These are phyloP conservation scores for Eretmocerus hayati DNA, from an alignment of 2,888 invertebrate genomes.

Conservation along the genomic window DNA sequence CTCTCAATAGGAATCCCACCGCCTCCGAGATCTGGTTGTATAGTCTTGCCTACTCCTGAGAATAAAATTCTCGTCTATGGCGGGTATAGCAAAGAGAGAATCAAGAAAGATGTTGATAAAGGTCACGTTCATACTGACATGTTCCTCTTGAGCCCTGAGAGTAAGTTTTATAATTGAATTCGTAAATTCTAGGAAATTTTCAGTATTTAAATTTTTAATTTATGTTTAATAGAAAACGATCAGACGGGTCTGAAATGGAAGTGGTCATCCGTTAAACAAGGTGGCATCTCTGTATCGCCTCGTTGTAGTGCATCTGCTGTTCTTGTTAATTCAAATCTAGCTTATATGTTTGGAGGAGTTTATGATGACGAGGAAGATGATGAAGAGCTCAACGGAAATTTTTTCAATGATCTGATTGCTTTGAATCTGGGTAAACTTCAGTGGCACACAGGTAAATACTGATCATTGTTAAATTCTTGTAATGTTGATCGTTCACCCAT, in stretches of 20 bases:
- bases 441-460: conserved; percentile 64
- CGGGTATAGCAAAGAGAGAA: conserved; percentile 67
- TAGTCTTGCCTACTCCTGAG: conserved; percentile 60
- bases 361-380: conserved; percentile 66
- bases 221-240: conserved; percentile 51
- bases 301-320: conserved; percentile 65
- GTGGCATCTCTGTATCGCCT: conserved; percentile 58
- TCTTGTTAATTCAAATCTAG: conserved; percentile 57
- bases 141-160: conserved; percentile 58
- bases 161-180: conserved; percentile 45
- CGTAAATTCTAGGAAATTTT: background rate
- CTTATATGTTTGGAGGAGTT: conserved; percentile 83
- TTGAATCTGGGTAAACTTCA: conserved; percentile 67
- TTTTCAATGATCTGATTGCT: conserved; percentile 71
- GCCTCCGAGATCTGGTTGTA: conserved; percentile 73
- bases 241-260: conserved; percentile 60
- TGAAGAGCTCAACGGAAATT: conserved; percentile 69
- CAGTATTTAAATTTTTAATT: background rate
- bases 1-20: conserved; percentile 56
- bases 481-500: background rate
- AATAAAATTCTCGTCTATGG: conserved; percentile 66
- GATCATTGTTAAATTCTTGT: no score
- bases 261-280: conserved; percentile 62
- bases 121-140: conserved; percentile 67
- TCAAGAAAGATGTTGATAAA: conserved; percentile 69